phyloP scores from a whole-genome alignment of 2,888 invertebrate genomes.

The Eupithecia insigniata region DNA sequence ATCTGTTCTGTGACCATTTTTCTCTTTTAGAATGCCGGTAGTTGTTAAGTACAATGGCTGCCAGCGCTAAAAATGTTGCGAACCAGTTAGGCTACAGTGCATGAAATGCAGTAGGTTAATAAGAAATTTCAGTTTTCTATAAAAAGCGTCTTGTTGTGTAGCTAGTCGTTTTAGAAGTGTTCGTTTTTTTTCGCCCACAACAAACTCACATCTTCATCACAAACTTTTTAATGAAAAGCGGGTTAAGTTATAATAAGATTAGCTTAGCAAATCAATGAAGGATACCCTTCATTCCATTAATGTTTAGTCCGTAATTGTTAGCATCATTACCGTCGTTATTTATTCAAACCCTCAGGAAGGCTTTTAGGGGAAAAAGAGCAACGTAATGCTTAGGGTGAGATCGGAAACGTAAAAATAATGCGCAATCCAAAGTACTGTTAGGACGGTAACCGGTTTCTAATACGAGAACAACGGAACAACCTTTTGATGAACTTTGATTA shows the following conservation, averaged over 20 bases:
- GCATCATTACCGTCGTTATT: constrained; percentile 61
- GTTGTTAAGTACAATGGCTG: no score
- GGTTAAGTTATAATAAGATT: not conserved
- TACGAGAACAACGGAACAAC: not conserved
- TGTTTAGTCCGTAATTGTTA: constrained; percentile 63
- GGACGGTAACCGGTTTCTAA: not conserved
- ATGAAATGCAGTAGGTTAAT: no score
- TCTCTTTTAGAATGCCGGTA: no score
- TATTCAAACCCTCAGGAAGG: constrained; percentile 51
- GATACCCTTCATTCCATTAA: constrained; percentile 26
- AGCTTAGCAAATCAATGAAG: not conserved
- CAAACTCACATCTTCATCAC: not conserved
- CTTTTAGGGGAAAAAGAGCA: constrained; percentile 29
- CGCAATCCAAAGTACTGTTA: not conserved
- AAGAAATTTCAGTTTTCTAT: no score
- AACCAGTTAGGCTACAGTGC: no score
- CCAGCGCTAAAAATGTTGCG: no score
- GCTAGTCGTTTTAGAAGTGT: not conserved
- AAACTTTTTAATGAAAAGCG: not conserved
- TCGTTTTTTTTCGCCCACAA: not conserved
- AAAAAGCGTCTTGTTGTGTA: not conserved
- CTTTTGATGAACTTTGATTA: no score
- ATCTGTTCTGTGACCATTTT: no score
- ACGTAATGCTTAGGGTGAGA: constrained; percentile 28
- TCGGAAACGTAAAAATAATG: constrained; percentile 30